phyloP scores from a whole-genome alignment of 1,140 invertebrate species.

The Magallana gigas region DNA sequence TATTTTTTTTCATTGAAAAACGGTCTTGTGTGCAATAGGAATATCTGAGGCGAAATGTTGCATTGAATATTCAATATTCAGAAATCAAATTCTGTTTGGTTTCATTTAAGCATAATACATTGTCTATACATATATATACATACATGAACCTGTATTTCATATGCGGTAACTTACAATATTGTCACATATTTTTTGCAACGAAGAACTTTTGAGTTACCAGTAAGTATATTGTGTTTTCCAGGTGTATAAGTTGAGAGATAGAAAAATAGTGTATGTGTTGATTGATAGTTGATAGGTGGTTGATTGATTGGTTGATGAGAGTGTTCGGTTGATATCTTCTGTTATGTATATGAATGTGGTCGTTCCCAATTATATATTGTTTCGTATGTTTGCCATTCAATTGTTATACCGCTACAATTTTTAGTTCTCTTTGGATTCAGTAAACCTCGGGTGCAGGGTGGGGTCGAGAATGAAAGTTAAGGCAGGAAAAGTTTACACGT shows the following conservation, averaged over 20 bases:
- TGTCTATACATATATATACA: neutral
- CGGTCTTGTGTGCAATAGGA: neutral
- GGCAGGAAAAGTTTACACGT: too few species aligned
- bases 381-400: too few species aligned
- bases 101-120: neutral
- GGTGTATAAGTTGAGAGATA: neutral
- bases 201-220: neutral
- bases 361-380: neutral
- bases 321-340: neutral
- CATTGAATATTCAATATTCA: slow-evolving; percentile 11
- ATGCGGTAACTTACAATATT: neutral
- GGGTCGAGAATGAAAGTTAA: too few species aligned
- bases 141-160: neutral
- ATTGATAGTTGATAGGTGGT: neutral
- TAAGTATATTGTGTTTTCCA: neutral
- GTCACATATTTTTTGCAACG: slow-evolving; percentile 16
- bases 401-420: too few species aligned
- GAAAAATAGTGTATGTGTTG: neutral
- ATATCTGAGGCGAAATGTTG: neutral
- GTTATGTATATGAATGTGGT: neutral
- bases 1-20: neutral
- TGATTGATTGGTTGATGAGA: neutral
- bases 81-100: neutral
- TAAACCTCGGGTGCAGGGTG: too few species aligned
- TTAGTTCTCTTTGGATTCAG: too few species aligned